phyloP scores from a whole-genome alignment of 2,797 vertebrate genomes.

The Arrhamphus sclerolepis region DNA sequence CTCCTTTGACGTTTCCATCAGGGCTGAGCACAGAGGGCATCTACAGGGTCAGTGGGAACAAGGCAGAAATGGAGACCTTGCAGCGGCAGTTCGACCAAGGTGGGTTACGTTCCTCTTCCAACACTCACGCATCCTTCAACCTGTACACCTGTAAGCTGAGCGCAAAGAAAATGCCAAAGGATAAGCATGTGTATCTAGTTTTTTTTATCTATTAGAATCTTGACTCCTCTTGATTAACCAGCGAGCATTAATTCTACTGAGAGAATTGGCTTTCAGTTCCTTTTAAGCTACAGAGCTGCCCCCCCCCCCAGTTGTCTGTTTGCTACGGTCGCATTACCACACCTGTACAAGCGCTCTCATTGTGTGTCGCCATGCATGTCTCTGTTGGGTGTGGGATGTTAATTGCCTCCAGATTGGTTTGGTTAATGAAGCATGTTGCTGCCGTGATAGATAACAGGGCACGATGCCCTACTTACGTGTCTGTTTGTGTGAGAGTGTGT shows the following conservation, averaged over 20 bases:
- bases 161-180: conserved; percentile 12
- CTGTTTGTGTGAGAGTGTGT: conserved; percentile 22
- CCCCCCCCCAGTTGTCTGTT: conserved; percentile 50
- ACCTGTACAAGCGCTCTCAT: conserved; percentile 31
- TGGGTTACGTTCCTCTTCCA: conserved; percentile 55
- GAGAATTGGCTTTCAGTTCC: conserved; percentile 54
- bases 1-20: conserved; percentile 46
- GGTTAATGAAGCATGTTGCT: conserved; percentile 80
- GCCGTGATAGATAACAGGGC: conserved; percentile 61
- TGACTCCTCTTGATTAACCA: conserved; percentile 66
- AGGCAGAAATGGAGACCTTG: conserved; percentile 95
- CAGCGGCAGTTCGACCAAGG: conserved; percentile 96
- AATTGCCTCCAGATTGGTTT: conserved; percentile 83
- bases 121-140: neutral
- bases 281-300: conserved; percentile 37
- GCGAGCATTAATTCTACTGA: conserved; percentile 51
- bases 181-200: conserved; percentile 5
- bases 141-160: neutral
- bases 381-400: conserved; percentile 70
- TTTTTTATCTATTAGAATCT: conserved; percentile 43
- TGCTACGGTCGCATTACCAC: conserved; percentile 32
- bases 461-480: conserved; percentile 37
- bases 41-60: conserved; percentile 95
- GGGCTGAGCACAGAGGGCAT: conserved; percentile 93
- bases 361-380: conserved; percentile 39